Conservation (phyloP, 2,888 invertebrate species). For the Heliconius charithonia region DNA sequence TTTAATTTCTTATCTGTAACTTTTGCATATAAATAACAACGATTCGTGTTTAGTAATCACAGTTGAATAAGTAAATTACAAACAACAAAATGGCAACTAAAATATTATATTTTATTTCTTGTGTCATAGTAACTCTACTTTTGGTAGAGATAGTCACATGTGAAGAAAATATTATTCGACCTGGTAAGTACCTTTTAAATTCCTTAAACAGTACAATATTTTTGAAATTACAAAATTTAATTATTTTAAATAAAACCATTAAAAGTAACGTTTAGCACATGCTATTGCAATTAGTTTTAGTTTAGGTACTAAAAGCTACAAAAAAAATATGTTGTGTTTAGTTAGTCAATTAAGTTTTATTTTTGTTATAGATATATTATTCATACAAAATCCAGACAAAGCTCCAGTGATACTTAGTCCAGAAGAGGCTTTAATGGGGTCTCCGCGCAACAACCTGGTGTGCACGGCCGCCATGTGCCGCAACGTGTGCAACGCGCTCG, state of each 20-base stretch:
- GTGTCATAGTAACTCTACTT: neutral
- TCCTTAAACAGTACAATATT: too few relatives aligned
- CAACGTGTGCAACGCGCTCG: slow-evolving; percentile 32
- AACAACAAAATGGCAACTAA: slow-evolving; percentile 9
- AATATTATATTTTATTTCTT: neutral
- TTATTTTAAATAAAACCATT: neutral
- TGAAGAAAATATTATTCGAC: neutral
- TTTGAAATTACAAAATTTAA: too few relatives aligned
- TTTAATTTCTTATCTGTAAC: neutral
- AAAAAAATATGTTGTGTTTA: too few relatives aligned
- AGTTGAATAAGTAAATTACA: neutral
- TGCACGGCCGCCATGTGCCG: slow-evolving; percentile 36
- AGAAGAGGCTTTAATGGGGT: neutral
- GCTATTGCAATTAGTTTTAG: neutral
- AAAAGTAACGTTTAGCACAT: neutral
- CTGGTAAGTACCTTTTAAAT: neutral
- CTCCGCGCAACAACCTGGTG: neutral
- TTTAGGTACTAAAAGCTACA: neutral
- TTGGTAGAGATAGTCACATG: neutral
- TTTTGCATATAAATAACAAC: slow-evolving; percentile 11
- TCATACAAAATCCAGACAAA: slow-evolving; percentile 1
- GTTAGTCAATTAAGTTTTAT: neutral
- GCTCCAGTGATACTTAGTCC: neutral
- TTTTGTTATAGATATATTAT: slow-evolving; percentile 1
- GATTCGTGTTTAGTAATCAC: neutral